Evolutionary conservation across 2,797 vertebrate genomes (phyloP).

Genomic region (Poecilia gillii): DNA sequence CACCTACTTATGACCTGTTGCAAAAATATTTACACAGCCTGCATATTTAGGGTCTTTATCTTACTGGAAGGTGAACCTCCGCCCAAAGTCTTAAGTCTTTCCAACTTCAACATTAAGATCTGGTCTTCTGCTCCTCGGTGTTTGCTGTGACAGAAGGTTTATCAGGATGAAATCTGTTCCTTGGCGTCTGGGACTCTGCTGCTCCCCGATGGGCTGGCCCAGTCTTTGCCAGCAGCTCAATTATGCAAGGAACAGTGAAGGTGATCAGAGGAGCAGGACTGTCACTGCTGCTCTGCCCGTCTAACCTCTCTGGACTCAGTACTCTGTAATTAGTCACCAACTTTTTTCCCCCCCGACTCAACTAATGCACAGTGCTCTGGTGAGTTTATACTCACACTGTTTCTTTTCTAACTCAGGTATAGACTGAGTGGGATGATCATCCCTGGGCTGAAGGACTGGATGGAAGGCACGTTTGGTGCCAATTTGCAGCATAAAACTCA

Average conservation of each 20-base stretch:
- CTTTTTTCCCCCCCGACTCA: neutral
- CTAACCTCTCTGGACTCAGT: constrained; percentile 46
- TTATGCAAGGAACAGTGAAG: constrained; percentile 53
- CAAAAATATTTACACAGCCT: neutral
- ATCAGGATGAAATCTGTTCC: constrained; percentile 61
- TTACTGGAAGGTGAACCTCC: neutral
- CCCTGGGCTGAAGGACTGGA: constrained; percentile 93
- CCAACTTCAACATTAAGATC: constrained; percentile 18
- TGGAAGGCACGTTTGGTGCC: constrained; percentile 90
- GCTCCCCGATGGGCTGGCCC: constrained; percentile 57
- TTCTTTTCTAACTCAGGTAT: constrained; percentile 83
- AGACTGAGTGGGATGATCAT: constrained; percentile 92
- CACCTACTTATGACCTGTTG: neutral
- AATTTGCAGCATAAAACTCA: constrained; percentile 91
- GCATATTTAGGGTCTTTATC: neutral
- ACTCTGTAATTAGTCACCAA: constrained; percentile 51
- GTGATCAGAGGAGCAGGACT: constrained; percentile 46
- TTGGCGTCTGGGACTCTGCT: constrained; percentile 61
- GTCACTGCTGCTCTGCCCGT: constrained; percentile 43
- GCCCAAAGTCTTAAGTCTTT: neutral
- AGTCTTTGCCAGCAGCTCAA: constrained; percentile 65
- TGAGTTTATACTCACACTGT: constrained; percentile 1
- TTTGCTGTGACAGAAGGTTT: constrained; percentile 56
- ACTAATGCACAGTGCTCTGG: neutral
- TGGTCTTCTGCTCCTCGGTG: constrained; percentile 37